These are phyloP conservation scores for Agonopterix heracliana DNA, from an alignment of 2,888 invertebrate species.

Conservation along the genomic window DNA sequence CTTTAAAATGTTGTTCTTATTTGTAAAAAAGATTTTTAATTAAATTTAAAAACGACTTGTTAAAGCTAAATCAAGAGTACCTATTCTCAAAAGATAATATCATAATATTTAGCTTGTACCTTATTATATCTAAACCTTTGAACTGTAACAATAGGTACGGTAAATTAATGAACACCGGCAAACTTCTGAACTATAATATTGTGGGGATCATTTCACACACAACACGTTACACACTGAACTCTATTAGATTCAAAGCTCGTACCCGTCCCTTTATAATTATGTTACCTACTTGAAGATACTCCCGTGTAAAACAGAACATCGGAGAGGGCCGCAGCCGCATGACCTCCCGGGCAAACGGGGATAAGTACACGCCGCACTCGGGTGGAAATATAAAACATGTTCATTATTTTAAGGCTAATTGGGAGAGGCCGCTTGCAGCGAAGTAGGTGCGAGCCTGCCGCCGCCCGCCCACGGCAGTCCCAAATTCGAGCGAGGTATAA, in stretches of 20 bases:
- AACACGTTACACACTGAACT: constrained; percentile 28
- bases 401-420: constrained; percentile 77
- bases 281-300: constrained; percentile 51
- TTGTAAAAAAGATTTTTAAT: too few relatives aligned
- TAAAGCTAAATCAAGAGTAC: too few relatives aligned
- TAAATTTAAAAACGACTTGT: too few relatives aligned
- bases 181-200: constrained; percentile 30
- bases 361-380: constrained; percentile 68
- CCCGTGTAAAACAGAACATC: constrained; percentile 38
- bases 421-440: constrained; percentile 71
- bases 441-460: constrained; percentile 58
- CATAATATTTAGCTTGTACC: too few relatives aligned
- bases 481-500: constrained; percentile 57
- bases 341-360: constrained; percentile 71
- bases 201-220: constrained; percentile 33
- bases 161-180: constrained; percentile 25
- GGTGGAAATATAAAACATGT: constrained; percentile 75
- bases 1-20: too few relatives aligned
- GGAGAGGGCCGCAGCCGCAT: constrained; percentile 53
- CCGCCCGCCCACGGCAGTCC: constrained; percentile 66
- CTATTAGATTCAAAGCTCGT: constrained; percentile 35
- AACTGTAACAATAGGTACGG: background rate
- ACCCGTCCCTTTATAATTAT: constrained; percentile 49
- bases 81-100: too few relatives aligned
- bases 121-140: too few relatives aligned